A percentile compares a stretch with the other conserved stretches of the same genome.
Conservation (phyloP, 2,113 vertebrate genomes). For the Nibea coibor region DNA sequence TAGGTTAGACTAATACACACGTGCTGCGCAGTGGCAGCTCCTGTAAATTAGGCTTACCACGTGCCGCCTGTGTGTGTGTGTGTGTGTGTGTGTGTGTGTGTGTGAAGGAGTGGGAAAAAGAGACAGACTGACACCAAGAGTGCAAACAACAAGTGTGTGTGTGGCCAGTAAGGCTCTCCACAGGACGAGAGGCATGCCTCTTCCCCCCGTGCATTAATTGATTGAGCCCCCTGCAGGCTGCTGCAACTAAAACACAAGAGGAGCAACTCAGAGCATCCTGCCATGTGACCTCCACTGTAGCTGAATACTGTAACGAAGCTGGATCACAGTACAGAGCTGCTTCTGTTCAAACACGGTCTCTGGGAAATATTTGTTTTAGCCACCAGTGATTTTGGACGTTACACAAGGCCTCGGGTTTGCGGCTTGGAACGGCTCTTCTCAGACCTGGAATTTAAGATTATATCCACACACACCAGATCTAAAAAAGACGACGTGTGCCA, state of each 20-base stretch:
- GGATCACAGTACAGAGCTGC: not conserved
- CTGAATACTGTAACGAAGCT: not conserved
- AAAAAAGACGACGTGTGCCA: no score
- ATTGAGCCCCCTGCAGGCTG: conserved; percentile 43
- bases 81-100: not conserved
- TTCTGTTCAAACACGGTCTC: not conserved
- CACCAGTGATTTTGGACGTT: not conserved
- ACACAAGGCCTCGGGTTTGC: not conserved
- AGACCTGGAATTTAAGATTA: not conserved
- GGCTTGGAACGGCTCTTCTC: not conserved
- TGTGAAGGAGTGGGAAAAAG: not conserved
- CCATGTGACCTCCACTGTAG: not conserved
- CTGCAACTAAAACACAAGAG: conserved; percentile 50
- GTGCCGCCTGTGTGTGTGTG: conserved; percentile 19
- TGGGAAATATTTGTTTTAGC: not conserved
- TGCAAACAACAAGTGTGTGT: conserved; percentile 14
- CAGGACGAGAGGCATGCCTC: conserved; percentile 37
- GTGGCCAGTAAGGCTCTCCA: conserved; percentile 16
- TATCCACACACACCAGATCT: not conserved
- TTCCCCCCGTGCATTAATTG: conserved; percentile 47
- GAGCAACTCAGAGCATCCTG: not conserved
- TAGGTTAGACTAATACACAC: conserved; percentile 68
- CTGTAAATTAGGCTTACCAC: conserved; percentile 65
- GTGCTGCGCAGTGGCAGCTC: conserved; percentile 67
- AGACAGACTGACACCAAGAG: not conserved